A percentile compares a stretch with the other conserved stretches of the same genome.
phyloP scores from a whole-genome alignment of 1,140 invertebrate genomes.

The Drosophila sp. region DNA sequence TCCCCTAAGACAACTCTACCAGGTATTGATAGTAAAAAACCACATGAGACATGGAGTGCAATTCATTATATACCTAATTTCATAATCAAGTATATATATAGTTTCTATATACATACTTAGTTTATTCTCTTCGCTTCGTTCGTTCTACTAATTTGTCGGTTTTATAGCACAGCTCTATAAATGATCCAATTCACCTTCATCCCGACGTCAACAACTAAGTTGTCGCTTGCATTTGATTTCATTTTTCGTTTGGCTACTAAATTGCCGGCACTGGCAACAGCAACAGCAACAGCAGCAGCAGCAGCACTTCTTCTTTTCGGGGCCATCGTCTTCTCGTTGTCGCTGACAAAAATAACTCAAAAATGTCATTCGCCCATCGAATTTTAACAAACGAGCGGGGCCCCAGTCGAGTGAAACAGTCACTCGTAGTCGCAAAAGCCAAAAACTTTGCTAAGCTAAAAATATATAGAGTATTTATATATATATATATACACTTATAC shows the following conservation, averaged over 20 bases:
- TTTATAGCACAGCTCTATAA: slow-evolving; percentile 3
- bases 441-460: slow-evolving; percentile 38
- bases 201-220: slow-evolving; percentile 66
- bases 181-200: slow-evolving; percentile 22
- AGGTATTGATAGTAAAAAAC: too few relatives aligned
- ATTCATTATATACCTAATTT: too few relatives aligned
- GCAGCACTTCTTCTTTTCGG: slow-evolving; percentile 17
- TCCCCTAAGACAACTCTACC: background rate
- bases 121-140: background rate
- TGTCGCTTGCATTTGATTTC: slow-evolving; percentile 71
- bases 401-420: slow-evolving; percentile 20
- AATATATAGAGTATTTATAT: slow-evolving; percentile 21
- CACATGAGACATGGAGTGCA: too few relatives aligned
- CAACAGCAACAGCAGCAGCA: background rate
- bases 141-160: background rate
- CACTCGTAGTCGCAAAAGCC: background rate
- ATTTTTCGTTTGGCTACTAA: slow-evolving; percentile 53
- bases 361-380: slow-evolving; percentile 81
- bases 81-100: too few relatives aligned
- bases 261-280: slow-evolving; percentile 26
- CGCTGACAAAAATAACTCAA: slow-evolving; percentile 80
- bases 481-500: background rate
- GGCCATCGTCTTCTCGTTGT: slow-evolving; percentile 47
- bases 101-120: too few relatives aligned
- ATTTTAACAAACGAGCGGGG: slow-evolving; percentile 77